Conservation (phyloP, 1,140 invertebrate species). For the Microplitis demolitor region DNA sequence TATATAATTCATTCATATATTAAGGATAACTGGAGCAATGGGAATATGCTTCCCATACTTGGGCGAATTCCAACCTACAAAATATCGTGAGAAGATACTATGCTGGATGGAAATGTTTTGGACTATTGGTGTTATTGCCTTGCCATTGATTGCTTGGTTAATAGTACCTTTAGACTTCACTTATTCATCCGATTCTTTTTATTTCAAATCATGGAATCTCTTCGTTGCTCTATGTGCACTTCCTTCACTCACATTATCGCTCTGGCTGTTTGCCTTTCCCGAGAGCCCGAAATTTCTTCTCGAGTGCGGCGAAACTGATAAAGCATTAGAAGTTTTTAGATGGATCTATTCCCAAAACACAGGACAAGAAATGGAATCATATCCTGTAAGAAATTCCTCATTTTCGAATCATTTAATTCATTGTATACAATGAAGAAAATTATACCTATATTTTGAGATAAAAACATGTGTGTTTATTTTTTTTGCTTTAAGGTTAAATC, state of each 20-base stretch:
- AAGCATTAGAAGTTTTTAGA: constrained; percentile 71
- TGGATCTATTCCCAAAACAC: constrained; percentile 74
- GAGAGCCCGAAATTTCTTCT: constrained; percentile 86
- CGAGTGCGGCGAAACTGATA: constrained; percentile 75
- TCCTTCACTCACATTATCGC: constrained; percentile 65
- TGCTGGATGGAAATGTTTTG: constrained; percentile 84
- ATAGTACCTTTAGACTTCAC: constrained; percentile 71
- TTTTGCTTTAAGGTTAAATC: constrained; percentile 66
- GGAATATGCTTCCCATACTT: constrained; percentile 78
- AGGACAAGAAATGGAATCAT: constrained; percentile 68
- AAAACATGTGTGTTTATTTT: not conserved
- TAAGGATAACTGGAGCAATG: constrained; percentile 76
- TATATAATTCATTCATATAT: constrained; percentile 12
- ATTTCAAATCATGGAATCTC: constrained; percentile 77
- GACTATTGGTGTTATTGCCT: constrained; percentile 73
- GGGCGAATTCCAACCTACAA: constrained; percentile 77
- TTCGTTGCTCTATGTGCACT: constrained; percentile 73
- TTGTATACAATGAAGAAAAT: too few species aligned
- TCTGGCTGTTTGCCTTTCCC: constrained; percentile 77
- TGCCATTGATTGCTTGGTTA: constrained; percentile 74
- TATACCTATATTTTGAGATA: not conserved
- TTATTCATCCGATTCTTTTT: constrained; percentile 63
- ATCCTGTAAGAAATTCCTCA: constrained; percentile 64
- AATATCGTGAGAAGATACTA: constrained; percentile 74
- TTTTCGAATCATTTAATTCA: too few species aligned